Evolutionary conservation across 2,797 vertebrate genomes (phyloP).

Genomic region (Clarias laeviceps): DNA sequence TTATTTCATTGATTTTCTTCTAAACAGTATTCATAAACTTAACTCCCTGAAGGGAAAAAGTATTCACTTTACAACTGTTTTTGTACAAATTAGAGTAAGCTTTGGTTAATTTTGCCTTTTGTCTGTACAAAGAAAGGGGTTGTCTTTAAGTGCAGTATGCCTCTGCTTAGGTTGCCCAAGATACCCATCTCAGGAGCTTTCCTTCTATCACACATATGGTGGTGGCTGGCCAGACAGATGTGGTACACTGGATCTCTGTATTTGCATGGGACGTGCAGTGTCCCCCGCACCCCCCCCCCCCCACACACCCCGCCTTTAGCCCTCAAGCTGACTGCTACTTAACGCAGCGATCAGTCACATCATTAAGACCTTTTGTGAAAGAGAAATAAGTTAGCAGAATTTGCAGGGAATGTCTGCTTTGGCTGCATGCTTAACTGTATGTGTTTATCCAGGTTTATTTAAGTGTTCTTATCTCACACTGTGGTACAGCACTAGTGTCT

Average conservation of each 20-base stretch:
- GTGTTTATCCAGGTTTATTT: not conserved
- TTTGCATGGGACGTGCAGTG: slow-evolving; percentile 68
- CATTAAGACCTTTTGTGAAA: slow-evolving; percentile 54
- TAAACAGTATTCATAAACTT: slow-evolving; percentile 65
- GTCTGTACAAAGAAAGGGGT: slow-evolving; percentile 38
- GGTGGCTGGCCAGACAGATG: slow-evolving; percentile 75
- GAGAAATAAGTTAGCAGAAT: slow-evolving; percentile 18
- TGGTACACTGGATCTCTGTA: slow-evolving; percentile 70
- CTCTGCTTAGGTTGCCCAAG: slow-evolving; percentile 80
- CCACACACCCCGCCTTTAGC: not conserved
- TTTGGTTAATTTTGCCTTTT: slow-evolving; percentile 56
- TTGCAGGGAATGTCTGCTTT: slow-evolving; percentile 58
- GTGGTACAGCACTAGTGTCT: not conserved
- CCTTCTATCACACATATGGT: slow-evolving; percentile 76
- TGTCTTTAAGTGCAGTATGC: slow-evolving; percentile 66
- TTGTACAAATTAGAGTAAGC: slow-evolving; percentile 16
- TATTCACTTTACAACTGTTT: not conserved
- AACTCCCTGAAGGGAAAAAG: slow-evolving; percentile 66
- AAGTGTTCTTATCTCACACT: not conserved
- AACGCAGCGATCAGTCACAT: slow-evolving; percentile 38
- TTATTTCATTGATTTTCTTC: slow-evolving; percentile 59
- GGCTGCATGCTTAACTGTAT: slow-evolving; percentile 65
- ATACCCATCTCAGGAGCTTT: slow-evolving; percentile 75
- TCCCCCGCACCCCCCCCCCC: not conserved
- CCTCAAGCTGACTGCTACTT: slow-evolving; percentile 34